Evolutionary conservation across 2,888 invertebrate genomes (phyloP), one percentile per base, ranked within the genome.

Genomic region (Ophion obscuratus): DNA sequence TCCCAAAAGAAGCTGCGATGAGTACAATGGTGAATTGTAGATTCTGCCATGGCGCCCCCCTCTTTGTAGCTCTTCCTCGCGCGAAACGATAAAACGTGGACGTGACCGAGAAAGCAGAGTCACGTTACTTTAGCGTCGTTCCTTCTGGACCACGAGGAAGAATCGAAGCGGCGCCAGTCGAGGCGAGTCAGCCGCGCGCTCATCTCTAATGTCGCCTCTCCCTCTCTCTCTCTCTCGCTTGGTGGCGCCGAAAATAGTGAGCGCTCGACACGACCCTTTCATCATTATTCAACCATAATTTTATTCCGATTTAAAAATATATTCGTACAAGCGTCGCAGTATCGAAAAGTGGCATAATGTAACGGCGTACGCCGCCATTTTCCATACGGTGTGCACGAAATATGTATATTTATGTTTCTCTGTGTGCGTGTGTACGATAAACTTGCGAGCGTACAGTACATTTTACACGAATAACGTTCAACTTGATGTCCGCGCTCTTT

Each of bases 81-180:
- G 77, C 53, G 66, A 20, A 44, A 40, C 61, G 62, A 70, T 64
- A 66, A 31, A 83, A 86, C 83, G 90, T 89, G 92, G 88, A 91
- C 92, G 88, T 93, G 93, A 93, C 92, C 93, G 93, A 93, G 93
- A 93, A 92, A 93, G 90, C 89, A 87, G 89, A 47, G 47, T 89
- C 87, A 76, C 83, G 71, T 68, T 47, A 27, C 44, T n/a, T 75
- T 47, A 81, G 75, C 40, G 79, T 77, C 82, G 70, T 70, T 61
- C 53, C 17, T 59, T 47, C 47, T 14, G 64, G 17, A 47, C 73
- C 74, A 68, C 57, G 83, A 83, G 74, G 90, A 90, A 89, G 89
- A 74, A n/a, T 44, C 44, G 40, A 74, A 40, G 24, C 20, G 74
- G 44, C 14, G 20, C 27, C 77, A 84, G 86, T 88, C 88, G 85